phyloP scores from a whole-genome alignment of 1,140 invertebrate genomes.

The Oncopodura yosiiana region DNA sequence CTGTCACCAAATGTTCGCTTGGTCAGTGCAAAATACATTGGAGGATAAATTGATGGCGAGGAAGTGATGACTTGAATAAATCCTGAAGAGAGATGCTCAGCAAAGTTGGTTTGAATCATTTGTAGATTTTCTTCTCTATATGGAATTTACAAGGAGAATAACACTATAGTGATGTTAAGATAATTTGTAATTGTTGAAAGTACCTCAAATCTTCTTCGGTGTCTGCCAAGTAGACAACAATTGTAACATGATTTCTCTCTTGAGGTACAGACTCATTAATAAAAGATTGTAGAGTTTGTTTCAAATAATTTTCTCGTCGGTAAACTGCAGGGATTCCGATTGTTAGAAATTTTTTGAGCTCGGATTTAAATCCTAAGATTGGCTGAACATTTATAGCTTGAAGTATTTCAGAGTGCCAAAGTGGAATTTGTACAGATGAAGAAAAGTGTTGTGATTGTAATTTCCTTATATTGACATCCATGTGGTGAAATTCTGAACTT shows the following conservation, averaged over 20 bases:
- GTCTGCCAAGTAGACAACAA: conserved; percentile 30
- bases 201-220: conserved; percentile 18
- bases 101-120: conserved; percentile 19
- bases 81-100: conserved; percentile 24
- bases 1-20: conserved; percentile 30
- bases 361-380: background rate
- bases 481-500: too few relatives aligned
- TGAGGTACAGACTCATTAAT: conserved; percentile 20
- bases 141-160: background rate
- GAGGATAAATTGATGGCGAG: conserved; percentile 25
- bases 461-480: background rate
- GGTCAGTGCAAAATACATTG: conserved; percentile 24
- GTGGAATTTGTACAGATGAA: conserved; percentile 10
- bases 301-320: conserved; percentile 30
- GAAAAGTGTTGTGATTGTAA: background rate
- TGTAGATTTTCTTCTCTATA: conserved; percentile 19
- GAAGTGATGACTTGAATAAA: conserved; percentile 31
- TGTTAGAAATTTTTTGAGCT: conserved; percentile 22
- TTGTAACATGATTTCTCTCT: conserved; percentile 16
- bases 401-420: conserved; percentile 12
- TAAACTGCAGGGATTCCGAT: conserved; percentile 32
- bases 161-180: background rate
- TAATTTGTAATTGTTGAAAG: background rate
- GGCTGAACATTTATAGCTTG: background rate
- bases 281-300: conserved; percentile 24